phyloP scores from a whole-genome alignment of 2,113 vertebrate species.

The Rattus norvegicus region GRCr8 NC_086029.1:93373001-93373500 shows the following conservation, averaged over 20 bases:
- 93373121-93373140: slow-evolving; percentile 49
- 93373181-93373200: slow-evolving; percentile 54
- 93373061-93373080: background rate
- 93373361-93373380: background rate
- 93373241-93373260: slow-evolving; percentile 68
- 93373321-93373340: slow-evolving; percentile 42
- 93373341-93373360: slow-evolving; percentile 62
- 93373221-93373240: slow-evolving; percentile 39
- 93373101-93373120: slow-evolving; percentile 61
- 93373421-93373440: no score
- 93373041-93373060: slow-evolving; percentile 61
- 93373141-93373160: slow-evolving; percentile 50
- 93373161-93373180: background rate
- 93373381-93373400: background rate
- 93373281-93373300: slow-evolving; percentile 44
- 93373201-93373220: slow-evolving; percentile 46
- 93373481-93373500: background rate
- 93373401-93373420: background rate
- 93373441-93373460: background rate
- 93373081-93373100: slow-evolving; percentile 59
- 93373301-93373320: slow-evolving; percentile 61
- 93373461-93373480: background rate
- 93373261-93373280: slow-evolving; percentile 68
- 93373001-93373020: background rate
- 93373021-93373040: slow-evolving; percentile 46